phyloP scores from a whole-genome alignment of 2,888 invertebrate species.

The Elysia crispata region DNA sequence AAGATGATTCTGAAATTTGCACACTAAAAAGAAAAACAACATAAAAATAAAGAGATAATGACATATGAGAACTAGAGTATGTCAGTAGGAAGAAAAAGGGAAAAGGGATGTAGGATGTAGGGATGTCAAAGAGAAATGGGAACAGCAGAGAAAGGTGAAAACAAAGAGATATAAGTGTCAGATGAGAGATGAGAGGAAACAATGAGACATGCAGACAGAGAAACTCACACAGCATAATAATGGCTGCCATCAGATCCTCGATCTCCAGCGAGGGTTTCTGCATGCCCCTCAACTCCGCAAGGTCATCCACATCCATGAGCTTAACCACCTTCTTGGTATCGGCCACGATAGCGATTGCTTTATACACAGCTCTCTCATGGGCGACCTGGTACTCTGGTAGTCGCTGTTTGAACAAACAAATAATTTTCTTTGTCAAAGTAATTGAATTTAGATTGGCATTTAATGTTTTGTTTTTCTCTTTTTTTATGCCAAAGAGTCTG shows the following conservation, averaged over 20 bases:
- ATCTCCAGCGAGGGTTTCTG: constrained; percentile 75
- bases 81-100: too few relatives aligned
- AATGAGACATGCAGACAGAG: not conserved
- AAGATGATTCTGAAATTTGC: too few relatives aligned
- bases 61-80: too few relatives aligned
- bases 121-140: too few relatives aligned
- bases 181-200: too few relatives aligned
- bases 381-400: constrained; percentile 77
- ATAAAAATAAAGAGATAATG: too few relatives aligned
- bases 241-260: constrained; percentile 76
- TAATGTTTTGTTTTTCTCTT: not conserved
- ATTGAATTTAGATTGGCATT: not conserved
- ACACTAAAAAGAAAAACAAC: too few relatives aligned
- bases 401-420: constrained; percentile 64
- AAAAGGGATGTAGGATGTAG: too few relatives aligned
- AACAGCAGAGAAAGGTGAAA: not conserved
- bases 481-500: not conserved
- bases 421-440: too few relatives aligned
- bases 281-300: constrained; percentile 74
- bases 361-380: constrained; percentile 77
- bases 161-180: not conserved
- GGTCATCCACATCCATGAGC: constrained; percentile 73
- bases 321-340: constrained; percentile 77
- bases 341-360: constrained; percentile 77
- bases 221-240: constrained; percentile 72